Conservation (phyloP, 2,888 invertebrate species). For the Caenorhabditis imperialis region DNA sequence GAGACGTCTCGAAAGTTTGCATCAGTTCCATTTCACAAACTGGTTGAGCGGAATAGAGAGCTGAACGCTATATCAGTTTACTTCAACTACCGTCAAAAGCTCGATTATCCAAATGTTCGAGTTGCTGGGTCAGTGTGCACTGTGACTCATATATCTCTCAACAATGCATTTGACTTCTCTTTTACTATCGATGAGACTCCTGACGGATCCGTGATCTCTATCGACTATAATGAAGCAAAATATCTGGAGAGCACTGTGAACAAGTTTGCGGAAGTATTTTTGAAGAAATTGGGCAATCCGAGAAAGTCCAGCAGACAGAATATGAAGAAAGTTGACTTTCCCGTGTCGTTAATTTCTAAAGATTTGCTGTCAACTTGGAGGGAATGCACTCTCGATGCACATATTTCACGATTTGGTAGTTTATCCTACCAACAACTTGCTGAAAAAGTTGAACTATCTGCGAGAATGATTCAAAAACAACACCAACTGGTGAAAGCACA, state of each 20-base stretch:
- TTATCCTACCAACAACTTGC: conserved; percentile 9
- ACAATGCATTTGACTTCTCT: conserved; percentile 70
- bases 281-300: conserved; percentile 21
- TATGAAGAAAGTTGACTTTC: conserved; percentile 13
- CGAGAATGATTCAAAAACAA: conserved; percentile 23
- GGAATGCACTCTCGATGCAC: conserved; percentile 17
- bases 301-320: not conserved
- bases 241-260: conserved; percentile 57
- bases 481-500: conserved; percentile 28
- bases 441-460: conserved; percentile 4
- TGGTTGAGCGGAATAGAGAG: conserved; percentile 41
- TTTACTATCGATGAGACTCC: conserved; percentile 72
- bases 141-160: conserved; percentile 68
- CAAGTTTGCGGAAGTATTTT: conserved; percentile 48
- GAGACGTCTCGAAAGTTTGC: conserved; percentile 35
- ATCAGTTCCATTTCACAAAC: conserved; percentile 51
- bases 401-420: conserved; percentile 10
- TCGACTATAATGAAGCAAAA: conserved; percentile 64
- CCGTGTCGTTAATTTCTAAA: not conserved
- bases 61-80: conserved; percentile 42
- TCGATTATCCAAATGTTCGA: conserved; percentile 70
- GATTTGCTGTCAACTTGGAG: conserved; percentile 21
- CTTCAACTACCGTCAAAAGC: conserved; percentile 66
- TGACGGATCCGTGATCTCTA: conserved; percentile 50
- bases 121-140: conserved; percentile 48